Evolutionary conservation across 2,888 invertebrate genomes (phyloP), one percentile per base, ranked within the genome.

Genomic region (Galeruca laticollis): DNA sequence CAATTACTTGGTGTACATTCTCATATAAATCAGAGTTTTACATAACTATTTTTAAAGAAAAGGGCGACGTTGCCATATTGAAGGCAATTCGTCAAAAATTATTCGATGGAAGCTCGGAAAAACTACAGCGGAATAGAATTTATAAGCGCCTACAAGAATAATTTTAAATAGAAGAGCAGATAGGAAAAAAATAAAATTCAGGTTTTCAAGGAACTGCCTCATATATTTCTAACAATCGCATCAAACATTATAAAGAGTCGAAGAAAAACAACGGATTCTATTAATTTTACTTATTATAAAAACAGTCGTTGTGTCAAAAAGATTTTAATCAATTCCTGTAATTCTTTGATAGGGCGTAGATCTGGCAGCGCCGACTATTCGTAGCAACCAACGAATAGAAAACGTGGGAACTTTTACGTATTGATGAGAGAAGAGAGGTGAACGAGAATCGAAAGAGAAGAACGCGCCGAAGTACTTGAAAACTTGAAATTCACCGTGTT

Each of bases 331-430:
- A 54, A 13, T 21, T 54, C n/a, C 52, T 21, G 1, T 2, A 9
- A n/a, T 20, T 10, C 4, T 2, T 2, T 9, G 13, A 13, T 13
- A 10, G 8, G n/a, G 35, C 10, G 15, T 13, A 54, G 33, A 52
- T n/a, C 2, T 40, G 68, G 62, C 68, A 62, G 57, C 68, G 20
- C 13, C 20, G 68, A 31, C 11, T 37, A 5, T 10, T 52, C 56
- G 57, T 52, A 37, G 35, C 13, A 26, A 43, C 56, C 59, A 70
- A 72, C 76, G 77, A 76, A 77, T 77, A 76, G 77, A 75, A 77
- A 77, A 75, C 77, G 77, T 77, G 77, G 76, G 77, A 77, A 77
- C 73, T 64, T 40, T 64, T 57, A 68, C 43, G 59, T 66, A 66
- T 66, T 60, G 64, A 57, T 59, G 56, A 60, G 63, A 60, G 40